phyloP scores from a whole-genome alignment of 2,888 invertebrate species.

The Galeopsomyia nigrocyanea region DNA sequence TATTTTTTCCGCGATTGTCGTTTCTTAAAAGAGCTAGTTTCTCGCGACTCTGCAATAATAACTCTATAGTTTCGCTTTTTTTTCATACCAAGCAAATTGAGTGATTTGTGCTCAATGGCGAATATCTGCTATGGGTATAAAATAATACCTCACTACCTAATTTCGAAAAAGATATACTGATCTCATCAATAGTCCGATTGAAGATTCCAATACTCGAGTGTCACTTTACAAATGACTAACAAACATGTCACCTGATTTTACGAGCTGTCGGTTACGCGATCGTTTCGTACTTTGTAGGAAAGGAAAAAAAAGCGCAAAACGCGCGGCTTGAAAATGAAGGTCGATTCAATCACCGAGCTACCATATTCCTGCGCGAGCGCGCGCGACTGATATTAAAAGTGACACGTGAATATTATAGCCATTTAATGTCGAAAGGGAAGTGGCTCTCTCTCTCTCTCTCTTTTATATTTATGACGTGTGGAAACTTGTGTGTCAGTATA shows the following conservation, averaged over 20 bases:
- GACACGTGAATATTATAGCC: slow-evolving; percentile 42
- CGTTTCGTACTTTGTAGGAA: neutral
- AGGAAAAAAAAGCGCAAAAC: neutral
- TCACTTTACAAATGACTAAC: too few species aligned
- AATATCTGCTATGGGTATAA: too few species aligned
- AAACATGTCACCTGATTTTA: slow-evolving; percentile 33
- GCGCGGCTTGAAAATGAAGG: slow-evolving; percentile 27
- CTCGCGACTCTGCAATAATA: too few species aligned
- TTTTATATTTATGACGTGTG: neutral
- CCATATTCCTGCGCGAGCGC: slow-evolving; percentile 4
- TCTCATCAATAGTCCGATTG: too few species aligned
- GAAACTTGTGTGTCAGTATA: slow-evolving; percentile 27
- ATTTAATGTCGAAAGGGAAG: slow-evolving; percentile 17
- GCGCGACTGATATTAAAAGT: slow-evolving; percentile 16
- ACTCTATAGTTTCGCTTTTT: too few species aligned
- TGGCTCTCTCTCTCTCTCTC: neutral
- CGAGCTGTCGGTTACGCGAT: neutral
- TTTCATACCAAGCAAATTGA: too few species aligned
- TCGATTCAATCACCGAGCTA: slow-evolving; percentile 20
- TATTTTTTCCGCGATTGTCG: slow-evolving; percentile 23
- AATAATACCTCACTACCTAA: too few species aligned
- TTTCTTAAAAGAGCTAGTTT: too few species aligned
- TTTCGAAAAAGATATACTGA: too few species aligned
- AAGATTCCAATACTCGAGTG: too few species aligned
- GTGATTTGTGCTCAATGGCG: too few species aligned